A percentile compares a stretch with the other conserved stretches of the same genome.
Evolutionary conservation across 1,140 invertebrate species (phyloP).

Genomic region (Steinernema feltiae): DNA sequence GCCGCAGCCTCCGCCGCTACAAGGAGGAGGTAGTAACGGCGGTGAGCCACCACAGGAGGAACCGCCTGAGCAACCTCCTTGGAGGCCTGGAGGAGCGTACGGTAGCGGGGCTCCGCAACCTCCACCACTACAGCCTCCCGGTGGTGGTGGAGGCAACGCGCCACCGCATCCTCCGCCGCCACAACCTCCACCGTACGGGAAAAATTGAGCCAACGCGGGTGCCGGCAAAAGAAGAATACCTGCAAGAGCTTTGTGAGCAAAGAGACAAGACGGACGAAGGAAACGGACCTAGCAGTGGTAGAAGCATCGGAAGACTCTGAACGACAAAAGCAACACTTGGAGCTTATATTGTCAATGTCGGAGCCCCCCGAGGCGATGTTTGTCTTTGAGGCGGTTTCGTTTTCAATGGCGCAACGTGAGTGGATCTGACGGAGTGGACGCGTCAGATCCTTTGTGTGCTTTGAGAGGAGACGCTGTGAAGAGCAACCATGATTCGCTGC

Average conservation of each 20-base stretch:
- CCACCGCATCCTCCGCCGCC: background rate
- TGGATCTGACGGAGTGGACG: background rate
- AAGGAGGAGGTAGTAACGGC: too few relatives aligned
- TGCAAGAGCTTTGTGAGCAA: background rate
- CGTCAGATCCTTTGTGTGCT: background rate
- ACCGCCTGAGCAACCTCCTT: too few relatives aligned
- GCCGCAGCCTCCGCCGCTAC: too few relatives aligned
- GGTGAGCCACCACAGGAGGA: too few relatives aligned
- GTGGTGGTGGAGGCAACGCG: background rate
- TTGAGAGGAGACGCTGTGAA: background rate
- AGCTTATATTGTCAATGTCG: background rate
- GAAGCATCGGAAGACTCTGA: background rate
- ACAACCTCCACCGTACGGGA: background rate
- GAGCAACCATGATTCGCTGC: background rate
- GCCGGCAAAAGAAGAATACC: background rate
- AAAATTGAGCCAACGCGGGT: background rate
- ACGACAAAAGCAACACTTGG: background rate
- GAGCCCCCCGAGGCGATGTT: background rate
- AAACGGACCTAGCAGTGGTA: background rate
- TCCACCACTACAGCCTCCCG: background rate
- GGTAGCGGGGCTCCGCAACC: too few relatives aligned
- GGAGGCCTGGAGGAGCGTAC: too few relatives aligned
- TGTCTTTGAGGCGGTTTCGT: background rate
- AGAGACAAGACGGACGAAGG: background rate
- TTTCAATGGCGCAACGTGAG: slow-evolving; percentile 12